Conservation (phyloP, 2,888 invertebrate genomes). For the Caenorhabditis wallacei region DNA sequence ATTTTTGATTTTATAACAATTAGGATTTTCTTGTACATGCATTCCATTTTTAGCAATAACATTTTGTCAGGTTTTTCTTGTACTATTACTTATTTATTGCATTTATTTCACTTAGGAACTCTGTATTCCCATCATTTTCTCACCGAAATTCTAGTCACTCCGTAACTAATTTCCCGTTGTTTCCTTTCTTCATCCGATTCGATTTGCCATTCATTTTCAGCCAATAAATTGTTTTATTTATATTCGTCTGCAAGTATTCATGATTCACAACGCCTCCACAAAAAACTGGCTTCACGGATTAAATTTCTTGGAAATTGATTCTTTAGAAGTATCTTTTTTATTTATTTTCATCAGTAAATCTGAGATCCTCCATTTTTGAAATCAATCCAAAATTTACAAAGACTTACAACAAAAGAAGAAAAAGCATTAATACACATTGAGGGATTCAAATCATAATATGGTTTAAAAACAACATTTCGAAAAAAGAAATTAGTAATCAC, state of each 20-base stretch:
- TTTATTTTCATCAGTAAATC: conserved; percentile 28
- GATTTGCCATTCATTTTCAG: conserved; percentile 41
- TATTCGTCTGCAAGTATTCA: not conserved
- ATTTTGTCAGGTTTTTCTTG: conserved; percentile 16
- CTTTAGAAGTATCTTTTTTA: conserved; percentile 4
- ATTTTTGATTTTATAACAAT: not conserved
- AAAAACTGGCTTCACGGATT: conserved; percentile 7
- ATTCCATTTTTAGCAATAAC: conserved; percentile 50
- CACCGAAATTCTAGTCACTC: conserved; percentile 55
- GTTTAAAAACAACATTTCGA: conserved; percentile 44
- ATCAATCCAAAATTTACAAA: conserved; percentile 47
- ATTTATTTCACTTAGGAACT: conserved; percentile 39
- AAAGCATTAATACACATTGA: conserved; percentile 22
- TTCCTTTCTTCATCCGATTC: conserved; percentile 24
- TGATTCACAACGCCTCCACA: too few relatives aligned
- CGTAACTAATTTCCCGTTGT: conserved; percentile 2
- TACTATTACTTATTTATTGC: conserved; percentile 41
- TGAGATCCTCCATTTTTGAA: conserved; percentile 24
- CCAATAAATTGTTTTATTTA: conserved; percentile 35
- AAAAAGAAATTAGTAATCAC: conserved; percentile 50
- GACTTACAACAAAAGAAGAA: conserved; percentile 13
- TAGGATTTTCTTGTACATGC: conserved; percentile 35
- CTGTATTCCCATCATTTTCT: not conserved
- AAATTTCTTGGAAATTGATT: not conserved
- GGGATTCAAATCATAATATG: conserved; percentile 32